These are phyloP conservation scores for Apodemia mormo DNA, from an alignment of 2,888 invertebrate species.

Conservation along the genomic window DNA sequence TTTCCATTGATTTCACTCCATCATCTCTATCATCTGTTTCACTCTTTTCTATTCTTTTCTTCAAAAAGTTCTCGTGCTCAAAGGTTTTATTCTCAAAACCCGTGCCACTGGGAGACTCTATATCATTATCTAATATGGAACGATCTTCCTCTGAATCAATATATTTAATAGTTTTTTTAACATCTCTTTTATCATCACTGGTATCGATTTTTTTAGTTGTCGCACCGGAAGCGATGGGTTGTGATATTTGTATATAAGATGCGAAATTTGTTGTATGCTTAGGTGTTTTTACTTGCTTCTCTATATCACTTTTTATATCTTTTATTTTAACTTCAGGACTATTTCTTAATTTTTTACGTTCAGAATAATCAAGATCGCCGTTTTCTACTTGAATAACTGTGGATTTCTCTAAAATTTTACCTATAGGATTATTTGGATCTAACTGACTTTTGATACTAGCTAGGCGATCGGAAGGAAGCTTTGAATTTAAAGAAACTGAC, in stretches of 20 bases:
- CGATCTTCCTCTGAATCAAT: slow-evolving; percentile 67
- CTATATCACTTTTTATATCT: slow-evolving; percentile 63
- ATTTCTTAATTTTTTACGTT: slow-evolving; percentile 48
- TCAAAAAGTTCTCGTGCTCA: slow-evolving; percentile 72
- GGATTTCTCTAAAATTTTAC: slow-evolving; percentile 76
- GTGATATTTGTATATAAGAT: slow-evolving; percentile 82
- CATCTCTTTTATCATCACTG: slow-evolving; percentile 53
- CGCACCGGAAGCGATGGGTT: slow-evolving; percentile 71
- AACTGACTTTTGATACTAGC: slow-evolving; percentile 75
- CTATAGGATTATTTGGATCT: slow-evolving; percentile 77
- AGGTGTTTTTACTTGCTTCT: slow-evolving; percentile 70
- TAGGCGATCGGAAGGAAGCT: slow-evolving; percentile 65
- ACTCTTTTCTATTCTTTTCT: slow-evolving; percentile 68
- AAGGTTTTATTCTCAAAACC: slow-evolving; percentile 76
- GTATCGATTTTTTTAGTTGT: slow-evolving; percentile 54
- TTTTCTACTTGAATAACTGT: slow-evolving; percentile 75
- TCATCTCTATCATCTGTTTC: slow-evolving; percentile 57
- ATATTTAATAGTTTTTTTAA: slow-evolving; percentile 58
- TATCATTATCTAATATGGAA: slow-evolving; percentile 63
- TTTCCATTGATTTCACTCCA: slow-evolving; percentile 69
- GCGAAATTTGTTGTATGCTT: slow-evolving; percentile 83
- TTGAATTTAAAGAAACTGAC: slow-evolving; percentile 63
- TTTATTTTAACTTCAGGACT: slow-evolving; percentile 54
- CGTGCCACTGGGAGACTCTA: slow-evolving; percentile 73
- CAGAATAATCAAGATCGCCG: slow-evolving; percentile 57